These are phyloP conservation scores for Clupea harengus DNA, from an alignment of 2,113 vertebrate genomes.

Conservation along the genomic window DNA sequence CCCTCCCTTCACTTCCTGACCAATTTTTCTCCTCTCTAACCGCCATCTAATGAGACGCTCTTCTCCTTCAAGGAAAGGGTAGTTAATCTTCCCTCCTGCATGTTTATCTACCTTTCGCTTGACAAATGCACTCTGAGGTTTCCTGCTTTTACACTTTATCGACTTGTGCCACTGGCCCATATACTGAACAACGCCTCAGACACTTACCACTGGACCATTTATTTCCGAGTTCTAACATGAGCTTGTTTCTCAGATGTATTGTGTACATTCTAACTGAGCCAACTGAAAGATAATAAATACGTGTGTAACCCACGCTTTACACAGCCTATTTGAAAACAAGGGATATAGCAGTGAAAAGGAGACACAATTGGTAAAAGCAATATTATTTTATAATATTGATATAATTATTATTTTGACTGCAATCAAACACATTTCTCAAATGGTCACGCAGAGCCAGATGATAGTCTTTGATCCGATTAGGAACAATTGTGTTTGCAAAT, in stretches of 20 bases:
- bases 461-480: too few species aligned
- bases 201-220: background rate
- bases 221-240: background rate
- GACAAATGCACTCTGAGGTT: background rate
- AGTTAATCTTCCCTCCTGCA: background rate
- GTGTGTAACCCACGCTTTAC: background rate
- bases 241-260: background rate
- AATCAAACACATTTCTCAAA: too few species aligned
- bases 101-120: slow-evolving; percentile 6
- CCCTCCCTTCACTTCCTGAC: background rate
- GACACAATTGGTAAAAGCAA: background rate
- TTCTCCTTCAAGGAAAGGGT: slow-evolving; percentile 19
- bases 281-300: background rate
- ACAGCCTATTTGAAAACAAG: background rate
- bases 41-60: slow-evolving; percentile 30
- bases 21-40: slow-evolving; percentile 44
- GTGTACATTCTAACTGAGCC: background rate
- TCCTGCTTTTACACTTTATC: slow-evolving; percentile 11
- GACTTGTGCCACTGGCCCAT: slow-evolving; percentile 1
- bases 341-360: background rate
- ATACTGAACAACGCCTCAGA: background rate
- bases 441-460: too few species aligned
- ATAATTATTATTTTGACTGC: background rate
- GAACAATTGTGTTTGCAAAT: too few species aligned
- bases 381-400: background rate